These are phyloP conservation scores for Eudyptes chrysolophus DNA, from an alignment of 2,113 vertebrate genomes.

Conservation along the genomic window DNA sequence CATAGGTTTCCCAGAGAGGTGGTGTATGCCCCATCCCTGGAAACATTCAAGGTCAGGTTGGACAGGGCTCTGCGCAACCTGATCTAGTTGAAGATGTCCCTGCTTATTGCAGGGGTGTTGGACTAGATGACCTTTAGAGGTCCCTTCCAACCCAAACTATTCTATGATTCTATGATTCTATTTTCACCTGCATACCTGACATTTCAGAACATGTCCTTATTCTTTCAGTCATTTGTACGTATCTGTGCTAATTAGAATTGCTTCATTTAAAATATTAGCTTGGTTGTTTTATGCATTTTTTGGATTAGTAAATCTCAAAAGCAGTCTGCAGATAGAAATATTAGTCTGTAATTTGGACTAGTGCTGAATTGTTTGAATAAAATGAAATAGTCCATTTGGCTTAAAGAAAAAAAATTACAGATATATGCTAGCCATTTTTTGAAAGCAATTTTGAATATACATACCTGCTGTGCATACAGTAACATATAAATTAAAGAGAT, in stretches of 20 bases:
- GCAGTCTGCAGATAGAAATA: background rate
- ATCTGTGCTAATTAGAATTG: background rate
- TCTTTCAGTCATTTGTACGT: slow-evolving; percentile 6
- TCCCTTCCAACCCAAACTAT: too few species aligned
- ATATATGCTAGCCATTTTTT: background rate
- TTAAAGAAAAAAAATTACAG: background rate
- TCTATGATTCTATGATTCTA: too few species aligned
- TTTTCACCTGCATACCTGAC: background rate
- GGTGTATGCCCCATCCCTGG: too few species aligned
- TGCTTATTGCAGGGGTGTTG: too few species aligned
- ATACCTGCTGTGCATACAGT: background rate
- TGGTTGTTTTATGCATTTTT: background rate
- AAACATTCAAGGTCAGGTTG: too few species aligned
- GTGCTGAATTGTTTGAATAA: background rate
- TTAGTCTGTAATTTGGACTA: background rate
- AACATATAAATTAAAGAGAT: background rate
- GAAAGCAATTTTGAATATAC: background rate
- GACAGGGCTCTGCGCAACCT: too few species aligned
- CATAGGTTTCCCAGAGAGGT: too few species aligned
- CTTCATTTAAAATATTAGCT: background rate
- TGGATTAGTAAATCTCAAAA: background rate
- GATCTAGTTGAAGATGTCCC: too few species aligned
- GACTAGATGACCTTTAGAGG: too few species aligned
- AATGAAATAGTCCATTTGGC: background rate
- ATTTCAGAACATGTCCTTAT: background rate